A percentile compares a stretch with the other conserved stretches of the same genome.
Conservation (phyloP, 2,113 vertebrate species). For the Cygnus atratus region DNA sequence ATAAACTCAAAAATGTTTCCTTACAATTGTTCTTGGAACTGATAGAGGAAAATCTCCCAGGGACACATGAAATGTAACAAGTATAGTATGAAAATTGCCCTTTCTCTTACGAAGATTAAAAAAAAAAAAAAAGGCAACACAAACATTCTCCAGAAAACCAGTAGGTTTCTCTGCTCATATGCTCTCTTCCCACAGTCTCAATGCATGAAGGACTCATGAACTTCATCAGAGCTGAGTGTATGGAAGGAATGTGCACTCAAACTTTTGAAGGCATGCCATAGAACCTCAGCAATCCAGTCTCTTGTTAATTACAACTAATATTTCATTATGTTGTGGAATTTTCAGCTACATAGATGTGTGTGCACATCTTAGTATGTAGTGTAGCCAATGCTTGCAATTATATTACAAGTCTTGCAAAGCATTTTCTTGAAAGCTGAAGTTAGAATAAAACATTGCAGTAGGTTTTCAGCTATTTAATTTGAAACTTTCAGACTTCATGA, state of each 20-base stretch:
- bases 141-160: slow-evolving; percentile 32
- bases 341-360: not conserved
- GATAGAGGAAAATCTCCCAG: slow-evolving; percentile 43
- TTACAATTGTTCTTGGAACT: slow-evolving; percentile 48
- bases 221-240: not conserved
- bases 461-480: slow-evolving; percentile 10
- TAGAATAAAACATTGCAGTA: not conserved
- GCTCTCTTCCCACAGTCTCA: slow-evolving; percentile 6
- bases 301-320: slow-evolving; percentile 12
- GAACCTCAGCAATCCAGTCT: not conserved
- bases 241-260: slow-evolving; percentile 31
- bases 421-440: not conserved
- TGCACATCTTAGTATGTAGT: not conserved
- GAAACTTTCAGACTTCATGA: not conserved
- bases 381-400: not conserved
- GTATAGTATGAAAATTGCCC: slow-evolving; percentile 27
- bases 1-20: slow-evolving; percentile 42
- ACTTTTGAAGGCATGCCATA: slow-evolving; percentile 7
- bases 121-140: not conserved
- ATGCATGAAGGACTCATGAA: not conserved
- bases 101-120: not conserved
- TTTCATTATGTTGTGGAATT: slow-evolving; percentile 13
- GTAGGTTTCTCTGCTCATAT: slow-evolving; percentile 16
- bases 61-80: not conserved
- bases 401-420: not conserved